These are phyloP conservation scores for Anomalospiza imberbis DNA, from an alignment of 2,797 vertebrate species.

Conservation along the genomic window DNA sequence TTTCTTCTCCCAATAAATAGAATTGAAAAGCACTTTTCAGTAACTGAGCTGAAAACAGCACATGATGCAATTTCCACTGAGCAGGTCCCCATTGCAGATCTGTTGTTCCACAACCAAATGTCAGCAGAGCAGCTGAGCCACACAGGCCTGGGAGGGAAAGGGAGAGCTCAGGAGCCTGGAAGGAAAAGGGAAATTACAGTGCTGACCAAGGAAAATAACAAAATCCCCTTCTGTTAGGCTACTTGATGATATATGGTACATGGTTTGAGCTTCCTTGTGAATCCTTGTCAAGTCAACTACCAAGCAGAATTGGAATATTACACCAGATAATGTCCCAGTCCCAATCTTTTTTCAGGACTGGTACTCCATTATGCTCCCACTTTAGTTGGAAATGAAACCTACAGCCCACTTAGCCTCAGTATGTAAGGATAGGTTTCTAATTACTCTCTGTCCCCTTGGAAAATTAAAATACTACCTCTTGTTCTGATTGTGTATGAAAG, in stretches of 20 bases:
- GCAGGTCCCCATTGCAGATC: rapidly evolving
- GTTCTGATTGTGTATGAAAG: not conserved
- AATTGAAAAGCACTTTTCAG: not conserved
- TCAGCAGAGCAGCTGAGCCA: not conserved
- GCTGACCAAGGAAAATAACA: not conserved
- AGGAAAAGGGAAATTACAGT: not conserved
- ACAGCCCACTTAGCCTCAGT: not conserved
- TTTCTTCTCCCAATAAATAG: not conserved
- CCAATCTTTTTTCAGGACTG: not conserved
- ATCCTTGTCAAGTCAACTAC: not conserved
- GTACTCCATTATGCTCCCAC: not conserved
- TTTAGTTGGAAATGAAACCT: not conserved
- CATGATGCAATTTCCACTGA: not conserved
- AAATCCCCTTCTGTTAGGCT: not conserved
- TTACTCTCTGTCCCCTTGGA: not conserved
- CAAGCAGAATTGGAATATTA: not conserved
- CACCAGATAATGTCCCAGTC: not conserved
- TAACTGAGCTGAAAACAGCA: not conserved
- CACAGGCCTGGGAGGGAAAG: not conserved
- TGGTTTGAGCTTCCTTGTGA: not conserved
- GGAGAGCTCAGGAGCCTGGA: not conserved
- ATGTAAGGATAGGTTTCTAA: not conserved
- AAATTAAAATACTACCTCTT: slow-evolving; percentile 5
- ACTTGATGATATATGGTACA: not conserved
- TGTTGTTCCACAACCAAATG: not conserved